Base-by-base conservation (phyloP, 2,113 vertebrate species). In the Tragelaphus imberbis region DNA sequence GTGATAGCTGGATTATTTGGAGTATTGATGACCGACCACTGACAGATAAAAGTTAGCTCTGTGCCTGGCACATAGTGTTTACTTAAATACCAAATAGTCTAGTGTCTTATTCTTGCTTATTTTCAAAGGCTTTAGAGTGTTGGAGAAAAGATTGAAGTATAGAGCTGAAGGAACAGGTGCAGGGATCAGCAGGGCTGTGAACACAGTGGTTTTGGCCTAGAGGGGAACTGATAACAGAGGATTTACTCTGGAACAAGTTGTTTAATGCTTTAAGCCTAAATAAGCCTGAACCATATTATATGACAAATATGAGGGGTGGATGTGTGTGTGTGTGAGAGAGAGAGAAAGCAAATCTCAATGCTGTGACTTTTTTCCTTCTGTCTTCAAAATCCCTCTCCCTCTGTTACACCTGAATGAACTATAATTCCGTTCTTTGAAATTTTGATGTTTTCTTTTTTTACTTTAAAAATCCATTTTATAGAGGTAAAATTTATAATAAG, bases 1-100 rank as follows among this genome's bases (percentile, higher is more conserved):
- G 49, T 19, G 13, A 5, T 77, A 77, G 40, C 53, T 91, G 91
- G 80, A 92, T 93, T 94, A 89, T 80, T 97, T 97, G 85, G 47
- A 92, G 16, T 75, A 88, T 47, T 84, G 94, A 88, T 44, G 53
- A 88, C 10, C 84, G 53, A 88, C 10, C 84, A 84, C 6, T 77
- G 36, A 85, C 28, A 90, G 65, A 40, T n/a, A 56, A 16, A 92
- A 47, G 25, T 19, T 82, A 79, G 25, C 80, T 96, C 30, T 84
- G 63, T 92, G 44, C 44, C 28, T 65, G 58, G 89, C 36, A 92
- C 53, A 58, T 36, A 59, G 71, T 94, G 13, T 92, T 80, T 36
- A 63, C 28, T 84, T 63, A 85, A 93, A 58, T 84, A 61, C 36
- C 71, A 90, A 87, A 80, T 44, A 68, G 68, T 27, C 79, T 28